Percentiles rank a stretch among this genome's conserved stretches.
Evolutionary conservation across 2,113 vertebrate species (phyloP).

Genomic region (Athene noctua): DNA sequence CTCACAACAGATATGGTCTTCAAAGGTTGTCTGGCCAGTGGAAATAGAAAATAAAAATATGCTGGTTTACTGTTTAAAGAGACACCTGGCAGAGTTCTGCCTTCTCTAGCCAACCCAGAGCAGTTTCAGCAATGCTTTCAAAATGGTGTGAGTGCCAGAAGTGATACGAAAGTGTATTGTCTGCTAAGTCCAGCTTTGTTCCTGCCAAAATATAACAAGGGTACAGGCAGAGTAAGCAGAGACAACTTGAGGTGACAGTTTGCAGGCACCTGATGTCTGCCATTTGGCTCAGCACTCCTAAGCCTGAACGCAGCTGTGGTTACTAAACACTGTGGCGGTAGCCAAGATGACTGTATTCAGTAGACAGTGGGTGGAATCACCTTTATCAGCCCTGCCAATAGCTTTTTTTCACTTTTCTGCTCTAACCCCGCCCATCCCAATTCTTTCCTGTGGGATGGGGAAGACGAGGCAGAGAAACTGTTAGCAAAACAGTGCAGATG

Average conservation of each 20-base stretch:
- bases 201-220: neutral
- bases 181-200: neutral
- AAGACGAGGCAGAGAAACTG: neutral
- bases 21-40: neutral
- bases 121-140: neutral
- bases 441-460: neutral
- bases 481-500: neutral
- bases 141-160: neutral
- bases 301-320: neutral
- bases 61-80: neutral
- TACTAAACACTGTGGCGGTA: neutral
- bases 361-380: neutral
- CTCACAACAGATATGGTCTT: neutral
- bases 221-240: neutral
- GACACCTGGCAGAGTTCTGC: neutral
- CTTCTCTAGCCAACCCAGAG: neutral
- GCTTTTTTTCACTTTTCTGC: neutral
- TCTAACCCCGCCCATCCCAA: neutral
- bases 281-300: neutral
- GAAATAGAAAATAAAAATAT: neutral
- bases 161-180: neutral
- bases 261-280: neutral
- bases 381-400: fast-evolving
- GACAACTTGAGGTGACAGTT: neutral
- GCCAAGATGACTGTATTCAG: neutral